phyloP scores from a whole-genome alignment of 2,113 vertebrate species.

The Rhinolophus ferrumequinum region DNA sequence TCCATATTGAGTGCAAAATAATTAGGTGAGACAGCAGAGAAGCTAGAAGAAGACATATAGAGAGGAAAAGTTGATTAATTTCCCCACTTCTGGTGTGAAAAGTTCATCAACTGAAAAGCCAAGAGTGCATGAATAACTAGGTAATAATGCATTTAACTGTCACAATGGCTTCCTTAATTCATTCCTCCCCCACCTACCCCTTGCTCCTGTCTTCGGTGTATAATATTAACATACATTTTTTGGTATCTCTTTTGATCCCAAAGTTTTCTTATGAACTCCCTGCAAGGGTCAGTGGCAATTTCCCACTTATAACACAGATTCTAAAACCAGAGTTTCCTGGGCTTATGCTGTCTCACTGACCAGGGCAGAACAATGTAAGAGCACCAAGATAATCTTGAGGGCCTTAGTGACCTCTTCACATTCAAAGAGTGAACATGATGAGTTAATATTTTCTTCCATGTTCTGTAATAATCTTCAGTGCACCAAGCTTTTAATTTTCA shows the following conservation, averaged over 20 bases:
- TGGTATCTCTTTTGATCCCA: neutral
- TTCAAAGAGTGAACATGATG: neutral
- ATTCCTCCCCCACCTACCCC: slow-evolving; percentile 66
- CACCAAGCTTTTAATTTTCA: neutral
- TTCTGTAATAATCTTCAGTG: neutral
- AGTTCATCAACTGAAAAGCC: slow-evolving; percentile 80
- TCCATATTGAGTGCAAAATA: slow-evolving; percentile 64
- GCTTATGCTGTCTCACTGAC: neutral
- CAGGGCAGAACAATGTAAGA: neutral
- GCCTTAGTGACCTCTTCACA: neutral
- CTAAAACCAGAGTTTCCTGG: neutral
- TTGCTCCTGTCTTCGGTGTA: slow-evolving; percentile 45
- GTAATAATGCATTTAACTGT: slow-evolving; percentile 71
- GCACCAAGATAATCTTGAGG: neutral
- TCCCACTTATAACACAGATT: neutral
- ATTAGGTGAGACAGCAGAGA: slow-evolving; percentile 70
- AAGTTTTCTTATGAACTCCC: slow-evolving; percentile 4
- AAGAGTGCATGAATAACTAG: slow-evolving; percentile 70
- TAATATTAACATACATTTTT: slow-evolving; percentile 55
- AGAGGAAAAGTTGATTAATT: slow-evolving; percentile 74
- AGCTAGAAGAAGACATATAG: slow-evolving; percentile 32
- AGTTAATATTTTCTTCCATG: slow-evolving; percentile 23
- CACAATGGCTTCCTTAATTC: slow-evolving; percentile 57
- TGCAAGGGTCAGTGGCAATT: slow-evolving; percentile 1
- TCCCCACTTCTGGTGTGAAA: slow-evolving; percentile 78